Base-by-base conservation (phyloP, 1,140 invertebrate genomes). In the Ceratosolen fusciceps region DNA sequence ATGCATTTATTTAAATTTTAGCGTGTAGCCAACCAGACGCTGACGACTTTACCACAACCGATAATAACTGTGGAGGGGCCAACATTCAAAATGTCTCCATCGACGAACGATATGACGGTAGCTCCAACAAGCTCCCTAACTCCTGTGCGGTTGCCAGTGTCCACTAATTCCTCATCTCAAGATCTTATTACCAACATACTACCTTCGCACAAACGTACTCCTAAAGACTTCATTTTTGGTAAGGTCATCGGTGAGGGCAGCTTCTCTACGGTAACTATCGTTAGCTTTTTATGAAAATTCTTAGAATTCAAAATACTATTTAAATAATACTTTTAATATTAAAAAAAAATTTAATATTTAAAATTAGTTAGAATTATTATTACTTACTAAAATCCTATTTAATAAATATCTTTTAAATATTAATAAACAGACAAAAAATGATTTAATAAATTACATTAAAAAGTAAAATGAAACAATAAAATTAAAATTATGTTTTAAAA, bases 211-310 rank as follows among this genome's bases (percentile, higher is more conserved):
- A 96, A 96, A 85, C 92, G 94, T 83, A 93, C 93, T 12, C 92
- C 95, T n/a, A 93, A 94, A 83, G 97, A 99, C 89, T 99, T 96
- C 88, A 95, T 97, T 82, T 99, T 99, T 92, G 96, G 97, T 43
- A 98, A 97, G 91, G 93, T 97, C 73, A 96, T 99, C 83, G 98
- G 98, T 79, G 97, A 99, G 91, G 98, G 98, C 77, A 98, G 97
- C 87, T 99, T 97, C 90, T 98, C 97, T 81, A 97, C 96, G 62
- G 98, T 95, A 88, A 92, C 91, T 21, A 9, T 62, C 2, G 0
- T 62, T n/a, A n/a, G n/a, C n/a, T n/a, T n/a, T n/a, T n/a, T n/a
- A n/a, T n/a, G n/a, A n/a, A n/a, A n/a, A n/a, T n/a, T n/a, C n/a
- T n/a, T n/a, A n/a, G n/a, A n/a, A n/a, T n/a, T n/a, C n/a, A n/a